Evolutionary conservation across 2,888 invertebrate species (phyloP), one percentile per base, ranked within the genome.

Genomic region (Sarcophaga caerulescens): DNA sequence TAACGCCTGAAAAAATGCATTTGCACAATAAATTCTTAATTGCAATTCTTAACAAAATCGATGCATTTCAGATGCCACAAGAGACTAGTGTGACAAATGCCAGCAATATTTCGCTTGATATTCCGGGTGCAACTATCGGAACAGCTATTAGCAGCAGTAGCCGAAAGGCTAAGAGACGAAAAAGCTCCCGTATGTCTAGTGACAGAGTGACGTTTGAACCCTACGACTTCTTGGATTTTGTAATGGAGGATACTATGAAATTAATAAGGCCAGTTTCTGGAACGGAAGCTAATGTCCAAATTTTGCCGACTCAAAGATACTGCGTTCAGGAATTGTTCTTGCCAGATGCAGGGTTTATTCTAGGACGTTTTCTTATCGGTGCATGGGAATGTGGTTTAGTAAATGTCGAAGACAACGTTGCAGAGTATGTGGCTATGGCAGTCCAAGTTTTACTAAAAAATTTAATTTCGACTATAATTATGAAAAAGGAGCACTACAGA

Each of bases 361-460:
- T 97, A 86, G 97, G 97, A 0, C 94, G 98, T 84, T 95, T 98
- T 89, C 95, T 97, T 93, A 94, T 98, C 12, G 96, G 96, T 5
- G 97, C 98, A 8, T 98, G 98, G 98, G 98, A 98, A 90, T 95
- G 95, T 71, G 98, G 97, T 0, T 94, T 98, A 63, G 96, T 97
- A 88, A 97, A 97, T 10, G 97, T 97, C 4, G 97, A 97, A 86
- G 97, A 97, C 90, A 95, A 95, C 87, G 97, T 97, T 5, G 96
- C 97, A 0, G 96, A 97, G 86, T 94, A 97, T n/a, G 94, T 98
- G 71, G 96, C 97, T 60, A 95, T 96, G 66, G 97, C 97, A 2
- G 96, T 97, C 1, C 96, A 96, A 93, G 95, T 95, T 86, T 96
- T 97, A 90, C 94, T 98, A 1, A 98, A 98, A 91, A 97, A 97